Conservation (phyloP, 2,113 vertebrate species). For the Promerops cafer region DNA sequence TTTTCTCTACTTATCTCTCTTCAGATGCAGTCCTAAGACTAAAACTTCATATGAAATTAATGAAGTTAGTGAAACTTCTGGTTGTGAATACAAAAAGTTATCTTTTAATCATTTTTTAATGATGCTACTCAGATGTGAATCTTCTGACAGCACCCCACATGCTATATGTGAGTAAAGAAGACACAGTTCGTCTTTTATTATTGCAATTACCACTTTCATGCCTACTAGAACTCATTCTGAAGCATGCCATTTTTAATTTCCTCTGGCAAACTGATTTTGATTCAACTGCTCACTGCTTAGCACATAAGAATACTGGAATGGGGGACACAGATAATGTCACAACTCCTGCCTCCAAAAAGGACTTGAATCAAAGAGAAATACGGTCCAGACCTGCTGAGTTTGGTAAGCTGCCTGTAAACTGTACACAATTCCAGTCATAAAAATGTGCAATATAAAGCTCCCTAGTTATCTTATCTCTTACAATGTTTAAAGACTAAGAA, state of each 20-base stretch:
- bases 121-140: background rate
- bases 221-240: background rate
- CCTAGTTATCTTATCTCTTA: background rate
- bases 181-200: background rate
- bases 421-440: background rate
- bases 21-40: background rate
- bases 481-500: background rate
- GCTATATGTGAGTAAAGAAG: background rate
- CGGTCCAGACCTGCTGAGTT: background rate
- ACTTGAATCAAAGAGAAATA: background rate
- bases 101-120: background rate
- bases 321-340: background rate
- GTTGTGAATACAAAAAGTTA: background rate
- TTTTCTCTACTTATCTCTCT: background rate
- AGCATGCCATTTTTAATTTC: background rate
- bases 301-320: background rate
- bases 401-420: background rate
- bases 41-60: background rate
- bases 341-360: background rate
- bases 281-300: background rate
- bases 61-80: background rate
- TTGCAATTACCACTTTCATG: background rate
- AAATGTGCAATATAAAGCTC: fast-evolving
- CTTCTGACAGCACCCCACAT: background rate
- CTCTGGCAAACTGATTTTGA: background rate